Evolutionary conservation across 2,888 invertebrate genomes (phyloP).

Genomic region (Cynaeus angustus): DNA sequence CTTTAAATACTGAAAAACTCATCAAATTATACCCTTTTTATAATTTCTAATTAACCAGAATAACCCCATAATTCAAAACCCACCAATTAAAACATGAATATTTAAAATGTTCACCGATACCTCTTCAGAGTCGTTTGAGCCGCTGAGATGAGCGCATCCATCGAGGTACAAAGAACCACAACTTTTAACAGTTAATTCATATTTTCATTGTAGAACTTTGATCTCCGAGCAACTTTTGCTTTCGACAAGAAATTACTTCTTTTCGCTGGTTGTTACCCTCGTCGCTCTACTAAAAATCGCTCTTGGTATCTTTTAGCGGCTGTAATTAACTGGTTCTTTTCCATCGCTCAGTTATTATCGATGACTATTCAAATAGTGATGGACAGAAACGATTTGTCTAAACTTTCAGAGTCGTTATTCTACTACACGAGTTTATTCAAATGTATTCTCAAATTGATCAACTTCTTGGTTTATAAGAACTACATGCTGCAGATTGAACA

Average conservation of each 20-base stretch:
- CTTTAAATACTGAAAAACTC: too few species aligned
- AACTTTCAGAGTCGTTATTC: neutral
- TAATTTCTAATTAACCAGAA: constrained; percentile 1
- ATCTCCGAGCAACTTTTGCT: neutral
- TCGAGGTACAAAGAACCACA: neutral
- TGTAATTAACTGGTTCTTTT: neutral
- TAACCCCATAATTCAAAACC: neutral
- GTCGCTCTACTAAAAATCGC: neutral
- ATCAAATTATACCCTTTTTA: constrained; percentile 7
- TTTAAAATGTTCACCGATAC: neutral
- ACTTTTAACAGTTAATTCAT: neutral
- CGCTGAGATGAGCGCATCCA: neutral
- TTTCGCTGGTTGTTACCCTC: constrained; percentile 4
- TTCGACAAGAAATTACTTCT: constrained; percentile 1
- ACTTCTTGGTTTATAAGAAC: neutral
- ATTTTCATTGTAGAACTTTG: neutral
- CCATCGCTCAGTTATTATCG: neutral
- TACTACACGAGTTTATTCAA: neutral
- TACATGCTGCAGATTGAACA: neutral
- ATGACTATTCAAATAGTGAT: neutral
- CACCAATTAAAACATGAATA: neutral
- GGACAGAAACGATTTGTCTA: neutral
- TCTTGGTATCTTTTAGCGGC: neutral
- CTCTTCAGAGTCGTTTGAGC: neutral
- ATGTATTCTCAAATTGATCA: neutral